A percentile compares a stretch with the other conserved stretches of the same genome.
Evolutionary conservation across 2,797 vertebrate species (phyloP).

Genomic region (Nasua narica): DNA sequence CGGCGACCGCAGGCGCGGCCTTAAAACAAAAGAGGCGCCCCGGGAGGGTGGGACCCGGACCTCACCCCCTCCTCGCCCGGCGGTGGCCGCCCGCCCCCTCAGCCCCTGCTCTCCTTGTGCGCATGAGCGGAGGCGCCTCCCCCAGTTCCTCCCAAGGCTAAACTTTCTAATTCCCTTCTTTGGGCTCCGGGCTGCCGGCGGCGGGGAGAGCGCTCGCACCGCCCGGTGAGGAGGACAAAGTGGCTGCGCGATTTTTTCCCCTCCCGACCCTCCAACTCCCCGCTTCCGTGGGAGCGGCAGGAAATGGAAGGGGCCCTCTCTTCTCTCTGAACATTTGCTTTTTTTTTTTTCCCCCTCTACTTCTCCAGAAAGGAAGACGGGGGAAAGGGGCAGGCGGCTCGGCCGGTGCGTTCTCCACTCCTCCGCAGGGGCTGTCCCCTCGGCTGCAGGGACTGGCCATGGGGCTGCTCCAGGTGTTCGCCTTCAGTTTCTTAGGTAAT

Average conservation of each 20-base stretch:
- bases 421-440: not conserved
- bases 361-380: slow-evolving; percentile 58
- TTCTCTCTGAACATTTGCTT: slow-evolving; percentile 40
- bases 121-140: slow-evolving; percentile 72
- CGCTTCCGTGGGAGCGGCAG: slow-evolving; percentile 72
- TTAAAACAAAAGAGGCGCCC: slow-evolving; percentile 55
- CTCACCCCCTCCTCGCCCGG: not conserved
- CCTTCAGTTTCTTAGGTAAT: slow-evolving; percentile 81
- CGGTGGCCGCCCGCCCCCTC: slow-evolving; percentile 51
- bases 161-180: slow-evolving; percentile 71
- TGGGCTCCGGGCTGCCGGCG: slow-evolving; percentile 63
- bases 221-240: slow-evolving; percentile 49
- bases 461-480: slow-evolving; percentile 74
- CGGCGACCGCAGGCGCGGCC: not conserved
- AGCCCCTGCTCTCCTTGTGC: slow-evolving; percentile 31
- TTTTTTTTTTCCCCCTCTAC: not conserved
- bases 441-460: slow-evolving; percentile 65
- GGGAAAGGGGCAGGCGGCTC: slow-evolving; percentile 29
- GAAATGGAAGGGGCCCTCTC: slow-evolving; percentile 63
- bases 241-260: not conserved
- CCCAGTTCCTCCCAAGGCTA: slow-evolving; percentile 23
- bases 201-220: not conserved
- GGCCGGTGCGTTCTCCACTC: not conserved
- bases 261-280: not conserved
- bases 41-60: slow-evolving; percentile 29